These are phyloP conservation scores for Lissonota sp. DNA, from an alignment of 2,888 invertebrate species.

Conservation along the genomic window DNA sequence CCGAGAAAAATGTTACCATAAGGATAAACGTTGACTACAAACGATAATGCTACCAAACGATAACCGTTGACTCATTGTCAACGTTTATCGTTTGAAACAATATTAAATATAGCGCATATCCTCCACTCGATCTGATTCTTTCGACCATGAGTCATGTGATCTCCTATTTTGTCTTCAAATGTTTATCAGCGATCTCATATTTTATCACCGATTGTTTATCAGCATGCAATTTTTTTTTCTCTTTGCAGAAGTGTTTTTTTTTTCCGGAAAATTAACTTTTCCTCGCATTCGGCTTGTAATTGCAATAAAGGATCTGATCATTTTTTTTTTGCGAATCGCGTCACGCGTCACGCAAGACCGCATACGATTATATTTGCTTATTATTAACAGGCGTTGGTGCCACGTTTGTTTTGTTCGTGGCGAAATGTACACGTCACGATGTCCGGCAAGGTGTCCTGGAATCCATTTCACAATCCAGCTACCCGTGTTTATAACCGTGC, in stretches of 20 bases:
- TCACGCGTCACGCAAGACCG: conserved; percentile 39
- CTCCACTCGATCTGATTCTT: conserved; percentile 18
- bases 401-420: conserved; percentile 1
- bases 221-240: too few relatives aligned
- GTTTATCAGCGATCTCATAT: too few relatives aligned
- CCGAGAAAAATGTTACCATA: too few relatives aligned
- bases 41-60: too few relatives aligned
- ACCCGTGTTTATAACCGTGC: conserved; percentile 58
- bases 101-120: conserved; percentile 36
- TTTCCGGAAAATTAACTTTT: too few relatives aligned
- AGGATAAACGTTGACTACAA: too few relatives aligned
- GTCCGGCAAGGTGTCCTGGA: conserved; percentile 73
- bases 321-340: not conserved
- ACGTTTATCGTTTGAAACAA: conserved; percentile 34
- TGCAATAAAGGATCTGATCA: too few relatives aligned
- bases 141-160: not conserved
- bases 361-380: conserved; percentile 8
- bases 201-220: too few relatives aligned
- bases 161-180: too few relatives aligned
- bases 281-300: too few relatives aligned
- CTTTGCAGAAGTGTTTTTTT: not conserved
- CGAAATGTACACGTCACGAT: conserved; percentile 47
- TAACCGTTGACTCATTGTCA: too few relatives aligned
- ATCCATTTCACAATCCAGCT: conserved; percentile 75
- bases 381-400: not conserved